A percentile compares a stretch with the other conserved stretches of the same genome.
phyloP scores from a whole-genome alignment of 1,140 invertebrate species.

The Drosophila obscura region DNA sequence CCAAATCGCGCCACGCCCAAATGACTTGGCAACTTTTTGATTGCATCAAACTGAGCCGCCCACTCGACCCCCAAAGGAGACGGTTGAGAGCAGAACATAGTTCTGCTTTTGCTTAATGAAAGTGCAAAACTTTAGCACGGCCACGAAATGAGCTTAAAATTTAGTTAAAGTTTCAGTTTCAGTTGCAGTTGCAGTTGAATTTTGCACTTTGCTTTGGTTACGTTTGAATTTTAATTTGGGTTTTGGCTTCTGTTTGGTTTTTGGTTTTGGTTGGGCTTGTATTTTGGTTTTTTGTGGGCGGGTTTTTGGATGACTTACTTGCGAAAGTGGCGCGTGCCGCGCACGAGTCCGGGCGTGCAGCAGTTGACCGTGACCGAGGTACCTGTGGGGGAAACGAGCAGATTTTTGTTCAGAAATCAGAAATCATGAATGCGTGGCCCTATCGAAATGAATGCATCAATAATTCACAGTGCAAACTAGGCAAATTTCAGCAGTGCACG shows the following conservation, averaged over 20 bases:
- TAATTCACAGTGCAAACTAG: constrained; percentile 53
- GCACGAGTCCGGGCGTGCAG: constrained; percentile 90
- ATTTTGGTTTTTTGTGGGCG: constrained; percentile 11
- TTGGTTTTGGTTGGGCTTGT: constrained; percentile 24
- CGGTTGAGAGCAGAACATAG: not conserved
- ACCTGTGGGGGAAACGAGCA: constrained; percentile 81
- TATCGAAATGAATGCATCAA: constrained; percentile 37
- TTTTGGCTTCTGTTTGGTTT: constrained; percentile 10
- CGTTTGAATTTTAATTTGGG: constrained; percentile 43
- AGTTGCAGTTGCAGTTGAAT: constrained; percentile 42
- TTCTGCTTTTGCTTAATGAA: constrained; percentile 59
- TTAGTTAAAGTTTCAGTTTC: constrained; percentile 56
- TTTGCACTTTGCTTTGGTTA: constrained; percentile 41
- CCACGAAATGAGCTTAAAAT: constrained; percentile 76
- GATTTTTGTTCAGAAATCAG: constrained; percentile 3
- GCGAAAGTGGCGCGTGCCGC: constrained; percentile 87
- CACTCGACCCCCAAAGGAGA: constrained; percentile 7
- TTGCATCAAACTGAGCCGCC: constrained; percentile 54
- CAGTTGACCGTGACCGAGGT: constrained; percentile 89
- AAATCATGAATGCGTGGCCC: constrained; percentile 26
- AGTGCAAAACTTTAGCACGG: constrained; percentile 63
- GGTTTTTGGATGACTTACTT: constrained; percentile 73
- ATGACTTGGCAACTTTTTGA: constrained; percentile 62
- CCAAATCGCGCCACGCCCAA: constrained; percentile 16
- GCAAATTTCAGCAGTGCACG: constrained; percentile 19